A percentile compares a stretch with the other conserved stretches of the same genome.
Evolutionary conservation across 2,113 vertebrate genomes (phyloP).

Genomic region (Mustelus asterias): DNA sequence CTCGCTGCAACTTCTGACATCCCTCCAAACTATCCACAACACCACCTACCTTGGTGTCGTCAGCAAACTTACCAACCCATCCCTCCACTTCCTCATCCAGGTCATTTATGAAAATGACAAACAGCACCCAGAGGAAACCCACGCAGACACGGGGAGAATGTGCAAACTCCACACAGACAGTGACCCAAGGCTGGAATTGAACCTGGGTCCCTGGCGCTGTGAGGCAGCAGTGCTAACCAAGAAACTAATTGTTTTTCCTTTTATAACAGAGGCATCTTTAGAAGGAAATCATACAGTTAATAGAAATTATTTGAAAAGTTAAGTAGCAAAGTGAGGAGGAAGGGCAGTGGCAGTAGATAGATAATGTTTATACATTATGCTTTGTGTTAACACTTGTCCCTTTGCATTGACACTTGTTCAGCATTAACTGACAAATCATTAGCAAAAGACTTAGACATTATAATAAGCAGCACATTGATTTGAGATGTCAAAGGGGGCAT

Average conservation of each 20-base stretch:
- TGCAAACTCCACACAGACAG: too few relatives aligned
- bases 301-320: background rate
- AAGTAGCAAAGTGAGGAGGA: background rate
- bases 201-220: too few relatives aligned
- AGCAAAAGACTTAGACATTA: background rate
- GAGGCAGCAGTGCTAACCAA: too few relatives aligned
- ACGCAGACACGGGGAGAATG: too few relatives aligned
- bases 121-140: too few relatives aligned
- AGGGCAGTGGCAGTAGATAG: background rate
- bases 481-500: background rate
- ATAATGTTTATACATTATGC: background rate
- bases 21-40: too few relatives aligned
- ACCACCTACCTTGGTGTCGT: too few relatives aligned
- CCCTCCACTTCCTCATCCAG: too few relatives aligned
- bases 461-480: background rate
- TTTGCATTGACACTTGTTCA: background rate
- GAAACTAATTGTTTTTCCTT: background rate
- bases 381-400: background rate
- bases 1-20: too few relatives aligned
- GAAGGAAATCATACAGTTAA: background rate
- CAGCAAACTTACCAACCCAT: too few relatives aligned
- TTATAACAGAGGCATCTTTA: background rate
- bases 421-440: background rate
- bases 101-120: too few relatives aligned
- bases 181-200: too few relatives aligned